These are phyloP conservation scores for Synanthedon formicaeformis DNA, from an alignment of 2,888 invertebrate species.

Conservation along the genomic window DNA sequence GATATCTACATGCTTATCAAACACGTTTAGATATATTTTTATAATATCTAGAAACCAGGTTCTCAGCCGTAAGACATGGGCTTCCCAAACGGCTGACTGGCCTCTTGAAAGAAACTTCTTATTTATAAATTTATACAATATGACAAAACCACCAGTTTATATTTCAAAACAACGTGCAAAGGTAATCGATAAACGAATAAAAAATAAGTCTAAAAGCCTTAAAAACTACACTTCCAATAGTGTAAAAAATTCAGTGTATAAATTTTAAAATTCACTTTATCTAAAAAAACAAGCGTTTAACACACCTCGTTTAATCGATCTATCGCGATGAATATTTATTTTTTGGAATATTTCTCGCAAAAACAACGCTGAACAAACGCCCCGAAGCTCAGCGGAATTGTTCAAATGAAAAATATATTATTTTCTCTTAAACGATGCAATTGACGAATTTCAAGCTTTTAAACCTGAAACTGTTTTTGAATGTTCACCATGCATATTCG, in stretches of 20 bases:
- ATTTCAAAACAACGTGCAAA: too few relatives aligned
- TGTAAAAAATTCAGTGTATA: neutral
- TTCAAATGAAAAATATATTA: neutral
- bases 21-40: too few relatives aligned
- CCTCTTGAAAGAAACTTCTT: too few relatives aligned
- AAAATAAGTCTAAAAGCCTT: too few relatives aligned
- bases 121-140: too few relatives aligned
- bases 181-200: too few relatives aligned
- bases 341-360: constrained; percentile 10
- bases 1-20: too few relatives aligned
- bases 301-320: neutral
- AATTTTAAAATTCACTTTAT: neutral
- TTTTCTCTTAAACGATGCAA: neutral
- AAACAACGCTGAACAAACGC: constrained; percentile 17
- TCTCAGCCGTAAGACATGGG: too few relatives aligned
- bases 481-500: neutral
- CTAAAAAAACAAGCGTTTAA: neutral
- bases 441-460: neutral
- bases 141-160: too few relatives aligned
- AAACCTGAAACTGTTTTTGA: neutral
- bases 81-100: too few relatives aligned
- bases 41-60: too few relatives aligned
- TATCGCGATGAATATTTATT: constrained; percentile 3
- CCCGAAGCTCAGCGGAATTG: neutral
- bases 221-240: too few relatives aligned